These are phyloP conservation scores for Ptychoptera albimana DNA, from an alignment of 2,888 invertebrate species.

Conservation along the genomic window DNA sequence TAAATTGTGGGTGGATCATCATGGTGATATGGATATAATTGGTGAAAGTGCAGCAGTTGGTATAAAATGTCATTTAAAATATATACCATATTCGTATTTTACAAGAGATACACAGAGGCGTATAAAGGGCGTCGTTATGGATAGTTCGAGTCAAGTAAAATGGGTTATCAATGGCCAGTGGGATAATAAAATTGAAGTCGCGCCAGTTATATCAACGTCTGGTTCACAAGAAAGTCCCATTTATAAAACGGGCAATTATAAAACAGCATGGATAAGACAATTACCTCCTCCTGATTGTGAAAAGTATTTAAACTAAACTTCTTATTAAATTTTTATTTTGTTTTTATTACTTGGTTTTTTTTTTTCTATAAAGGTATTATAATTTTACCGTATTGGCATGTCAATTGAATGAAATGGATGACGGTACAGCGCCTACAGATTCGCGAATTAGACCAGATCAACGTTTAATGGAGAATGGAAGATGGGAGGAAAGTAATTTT, in stretches of 20 bases:
- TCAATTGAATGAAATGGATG: slow-evolving; percentile 91
- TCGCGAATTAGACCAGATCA: slow-evolving; percentile 88
- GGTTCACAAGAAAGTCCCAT: slow-evolving; percentile 61
- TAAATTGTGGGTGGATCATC: slow-evolving; percentile 98
- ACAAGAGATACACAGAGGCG: slow-evolving; percentile 87
- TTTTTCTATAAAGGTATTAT: slow-evolving; percentile 51
- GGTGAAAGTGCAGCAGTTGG: slow-evolving; percentile 72
- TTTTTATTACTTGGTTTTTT: slow-evolving; percentile 1
- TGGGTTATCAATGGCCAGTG: slow-evolving; percentile 75
- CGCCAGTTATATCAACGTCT: slow-evolving; percentile 63
- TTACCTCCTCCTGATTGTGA: slow-evolving; percentile 51
- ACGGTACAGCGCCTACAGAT: slow-evolving; percentile 89
- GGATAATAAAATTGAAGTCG: slow-evolving; percentile 91
- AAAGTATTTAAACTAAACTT: slow-evolving; percentile 32
- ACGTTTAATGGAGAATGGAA: slow-evolving; percentile 88
- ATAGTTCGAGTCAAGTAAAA: slow-evolving; percentile 54
- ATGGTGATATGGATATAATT: slow-evolving; percentile 96
- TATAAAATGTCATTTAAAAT: slow-evolving; percentile 92
- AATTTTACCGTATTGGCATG: slow-evolving; percentile 90
- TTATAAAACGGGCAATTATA: slow-evolving; percentile 81
- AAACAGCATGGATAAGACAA: slow-evolving; percentile 73
- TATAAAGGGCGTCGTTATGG: slow-evolving; percentile 68
- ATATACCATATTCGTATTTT: slow-evolving; percentile 97
- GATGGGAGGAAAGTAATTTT: slow-evolving; percentile 79
- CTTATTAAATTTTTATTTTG: background rate